Evolutionary conservation across 2,888 invertebrate species (phyloP).

Genomic region (Gibbula magus): DNA sequence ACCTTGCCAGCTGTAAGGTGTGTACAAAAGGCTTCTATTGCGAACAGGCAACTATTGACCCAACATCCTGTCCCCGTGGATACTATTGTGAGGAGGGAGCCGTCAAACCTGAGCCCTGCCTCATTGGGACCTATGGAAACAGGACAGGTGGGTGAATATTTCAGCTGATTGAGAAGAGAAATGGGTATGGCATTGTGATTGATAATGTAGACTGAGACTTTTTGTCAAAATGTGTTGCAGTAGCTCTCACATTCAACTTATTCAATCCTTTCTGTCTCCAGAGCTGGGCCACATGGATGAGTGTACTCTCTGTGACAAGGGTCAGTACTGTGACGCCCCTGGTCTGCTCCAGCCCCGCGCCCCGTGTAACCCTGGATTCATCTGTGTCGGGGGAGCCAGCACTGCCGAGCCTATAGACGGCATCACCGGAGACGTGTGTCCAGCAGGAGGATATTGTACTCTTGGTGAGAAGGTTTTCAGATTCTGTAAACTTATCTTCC

Average conservation of each 20-base stretch:
- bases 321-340: constrained; percentile 71
- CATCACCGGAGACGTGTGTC: constrained; percentile 67
- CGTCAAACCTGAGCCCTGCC: constrained; percentile 65
- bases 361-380: constrained; percentile 71
- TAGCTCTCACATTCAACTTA: too few relatives aligned
- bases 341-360: constrained; percentile 67
- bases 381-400: constrained; percentile 68
- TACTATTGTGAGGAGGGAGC: constrained; percentile 66
- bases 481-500: too few relatives aligned
- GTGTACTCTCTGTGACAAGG: constrained; percentile 68
- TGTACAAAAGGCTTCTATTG: constrained; percentile 71
- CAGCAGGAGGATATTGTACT: constrained; percentile 70
- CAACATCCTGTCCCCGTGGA: constrained; percentile 64
- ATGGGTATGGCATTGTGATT: too few relatives aligned
- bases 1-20: constrained; percentile 57
- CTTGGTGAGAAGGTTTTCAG: constrained; percentile 48
- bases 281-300: constrained; percentile 57
- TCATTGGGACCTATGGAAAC: constrained; percentile 71
- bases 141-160: constrained; percentile 55
- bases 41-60: constrained; percentile 58
- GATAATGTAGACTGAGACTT: too few relatives aligned
- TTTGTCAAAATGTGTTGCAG: too few relatives aligned
- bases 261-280: constrained; percentile 32
- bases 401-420: constrained; percentile 69
- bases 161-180: too few relatives aligned